A percentile compares a stretch with the other conserved stretches of the same genome.
phyloP scores from a whole-genome alignment of 2,888 invertebrate genomes.

The Myopa tessellatipennis region DNA sequence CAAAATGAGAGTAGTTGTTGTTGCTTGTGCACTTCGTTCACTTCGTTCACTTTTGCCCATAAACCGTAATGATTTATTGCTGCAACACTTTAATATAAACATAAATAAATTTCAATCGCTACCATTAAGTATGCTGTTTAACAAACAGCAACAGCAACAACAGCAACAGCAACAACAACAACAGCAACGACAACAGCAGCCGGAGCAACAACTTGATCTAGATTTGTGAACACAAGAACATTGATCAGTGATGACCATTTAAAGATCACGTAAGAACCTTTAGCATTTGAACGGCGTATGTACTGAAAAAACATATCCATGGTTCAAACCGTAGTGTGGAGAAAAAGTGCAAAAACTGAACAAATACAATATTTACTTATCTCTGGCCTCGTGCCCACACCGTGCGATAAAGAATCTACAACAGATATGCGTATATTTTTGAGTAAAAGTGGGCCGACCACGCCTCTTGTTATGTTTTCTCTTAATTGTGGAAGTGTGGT shows the following conservation, averaged over 20 bases:
- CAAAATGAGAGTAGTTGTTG: too few species aligned
- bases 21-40: background rate
- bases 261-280: background rate
- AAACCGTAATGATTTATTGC: slow-evolving; percentile 47
- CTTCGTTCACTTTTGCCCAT: slow-evolving; percentile 44
- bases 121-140: background rate
- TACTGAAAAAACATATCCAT: too few species aligned
- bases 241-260: slow-evolving; percentile 24
- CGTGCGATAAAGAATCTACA: too few species aligned
- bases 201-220: slow-evolving; percentile 17
- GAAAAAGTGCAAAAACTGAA: too few species aligned
- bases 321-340: too few species aligned
- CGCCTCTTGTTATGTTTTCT: too few species aligned
- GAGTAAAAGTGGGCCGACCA: too few species aligned
- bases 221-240: slow-evolving; percentile 15
- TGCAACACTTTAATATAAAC: slow-evolving; percentile 15
- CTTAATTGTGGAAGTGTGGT: too few species aligned
- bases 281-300: background rate
- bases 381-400: too few species aligned
- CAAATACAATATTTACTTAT: too few species aligned
- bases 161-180: slow-evolving; percentile 31
- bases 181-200: slow-evolving; percentile 24
- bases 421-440: too few species aligned
- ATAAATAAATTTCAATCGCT: slow-evolving; percentile 11
- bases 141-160: background rate